phyloP scores from a whole-genome alignment of 2,888 invertebrate species.

The Tipula helvola region DNA sequence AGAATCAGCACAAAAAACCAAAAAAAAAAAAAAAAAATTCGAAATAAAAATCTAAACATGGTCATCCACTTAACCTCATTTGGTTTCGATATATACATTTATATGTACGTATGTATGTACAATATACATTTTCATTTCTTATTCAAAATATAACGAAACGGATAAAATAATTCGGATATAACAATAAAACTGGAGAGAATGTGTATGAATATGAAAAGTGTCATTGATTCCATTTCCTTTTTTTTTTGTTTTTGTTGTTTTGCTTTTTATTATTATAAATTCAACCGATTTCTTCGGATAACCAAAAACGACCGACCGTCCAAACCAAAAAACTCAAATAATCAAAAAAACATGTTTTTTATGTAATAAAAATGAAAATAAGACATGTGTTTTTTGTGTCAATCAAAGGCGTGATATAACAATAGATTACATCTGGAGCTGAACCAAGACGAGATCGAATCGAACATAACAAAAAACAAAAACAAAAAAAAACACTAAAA shows the following conservation, averaged over 20 bases:
- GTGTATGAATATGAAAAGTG: neutral
- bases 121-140: neutral
- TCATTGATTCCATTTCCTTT: neutral
- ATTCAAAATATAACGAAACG: neutral
- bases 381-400: neutral
- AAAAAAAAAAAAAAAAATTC: neutral
- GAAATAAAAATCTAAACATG: neutral
- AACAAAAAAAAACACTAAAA: neutral
- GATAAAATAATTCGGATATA: neutral
- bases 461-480: neutral
- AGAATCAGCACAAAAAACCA: neutral
- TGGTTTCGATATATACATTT: neutral
- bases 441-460: neutral
- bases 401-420: neutral
- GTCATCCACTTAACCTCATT: neutral
- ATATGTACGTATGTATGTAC: neutral
- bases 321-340: neutral
- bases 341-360: neutral
- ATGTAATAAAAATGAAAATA: neutral
- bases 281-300: neutral
- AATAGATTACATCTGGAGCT: conserved; percentile 4
- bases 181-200: neutral
- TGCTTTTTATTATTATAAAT: neutral
- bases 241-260: too few species aligned
- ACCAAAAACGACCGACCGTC: neutral